Base-by-base conservation (phyloP, 2,888 invertebrate genomes). In the Lordiphosa andalusiaca region DNA sequence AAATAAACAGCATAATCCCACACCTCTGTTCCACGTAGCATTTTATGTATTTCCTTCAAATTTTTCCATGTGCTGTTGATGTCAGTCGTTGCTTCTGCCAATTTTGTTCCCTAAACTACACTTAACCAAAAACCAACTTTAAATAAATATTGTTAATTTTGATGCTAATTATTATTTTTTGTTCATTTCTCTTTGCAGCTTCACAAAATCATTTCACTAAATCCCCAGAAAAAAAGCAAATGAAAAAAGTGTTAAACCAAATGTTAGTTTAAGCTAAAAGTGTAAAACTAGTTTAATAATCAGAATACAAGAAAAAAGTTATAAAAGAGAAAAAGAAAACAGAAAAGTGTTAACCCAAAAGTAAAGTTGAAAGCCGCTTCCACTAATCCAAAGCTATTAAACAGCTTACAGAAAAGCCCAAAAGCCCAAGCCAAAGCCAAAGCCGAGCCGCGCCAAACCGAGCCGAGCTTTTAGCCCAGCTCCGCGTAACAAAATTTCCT, bases 201-300 rank as follows among this genome's bases (percentile, higher is more conserved):
- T 63, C 51, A 49, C 53, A 49, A 53, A 51, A 57, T 47, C 42
- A 50, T 42, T n/a, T 41, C 47, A 37, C 38, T 39, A 58, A 35
- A 42, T 47, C 53, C 53, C 40, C 46, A 60, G 3, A 60, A 46
- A 54, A 59, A 55, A 40, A 61, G 50, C 42, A 53, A 52, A 46
- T 41, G 56, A 44, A 63, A 49, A 61, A 67, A 73, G 80, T 80
- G 85, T 80, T 65, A 75, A 80, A 84, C 80, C 85, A 84, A 84
- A 84, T 73, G 71, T 73, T 80, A 80, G 71, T 71, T 53, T 82
- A 80, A 80, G 80, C 65, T 56, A 65, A 82, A 83, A 84, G 85
- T 80, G 76, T 75, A 73, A 64, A 74, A 72, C 64, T 74, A 80
- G 78, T 82, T 70, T 77, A 71, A 68, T 72, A 61, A 67, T 52